Conservation (phyloP, 2,797 vertebrate species). For the Dermochelys coriacea region DNA sequence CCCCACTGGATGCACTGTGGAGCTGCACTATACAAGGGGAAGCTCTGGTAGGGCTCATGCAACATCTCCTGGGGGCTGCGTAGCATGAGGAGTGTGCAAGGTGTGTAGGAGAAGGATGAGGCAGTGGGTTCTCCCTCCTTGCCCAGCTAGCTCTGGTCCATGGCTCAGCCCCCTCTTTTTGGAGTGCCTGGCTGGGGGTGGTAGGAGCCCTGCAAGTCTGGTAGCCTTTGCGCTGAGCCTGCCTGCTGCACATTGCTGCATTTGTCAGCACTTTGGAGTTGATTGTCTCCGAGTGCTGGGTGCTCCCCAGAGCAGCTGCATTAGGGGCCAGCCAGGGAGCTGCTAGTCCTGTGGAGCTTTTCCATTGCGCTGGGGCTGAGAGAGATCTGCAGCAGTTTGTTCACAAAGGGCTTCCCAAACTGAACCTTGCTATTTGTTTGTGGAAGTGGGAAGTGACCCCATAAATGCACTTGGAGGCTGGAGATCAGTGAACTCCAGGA, state of each 20-base stretch:
- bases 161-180: background rate
- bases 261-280: background rate
- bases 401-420: background rate
- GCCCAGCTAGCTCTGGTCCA: background rate
- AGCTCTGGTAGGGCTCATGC: background rate
- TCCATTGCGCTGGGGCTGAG: background rate
- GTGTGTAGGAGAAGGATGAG: background rate
- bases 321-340: background rate
- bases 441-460: background rate
- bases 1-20: background rate
- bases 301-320: background rate
- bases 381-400: background rate
- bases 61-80: background rate
- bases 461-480: background rate
- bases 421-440: background rate
- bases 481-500: background rate
- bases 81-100: background rate
- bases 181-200: background rate
- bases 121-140: background rate
- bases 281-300: background rate
- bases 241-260: background rate
- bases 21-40: background rate
- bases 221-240: background rate
- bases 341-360: background rate
- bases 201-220: background rate